Percentiles rank a stretch among this genome's conserved stretches.
Evolutionary conservation across 92 coral and sea anemone genomes (phyloP).

Genomic region (Pocillopora meandrina): DNA sequence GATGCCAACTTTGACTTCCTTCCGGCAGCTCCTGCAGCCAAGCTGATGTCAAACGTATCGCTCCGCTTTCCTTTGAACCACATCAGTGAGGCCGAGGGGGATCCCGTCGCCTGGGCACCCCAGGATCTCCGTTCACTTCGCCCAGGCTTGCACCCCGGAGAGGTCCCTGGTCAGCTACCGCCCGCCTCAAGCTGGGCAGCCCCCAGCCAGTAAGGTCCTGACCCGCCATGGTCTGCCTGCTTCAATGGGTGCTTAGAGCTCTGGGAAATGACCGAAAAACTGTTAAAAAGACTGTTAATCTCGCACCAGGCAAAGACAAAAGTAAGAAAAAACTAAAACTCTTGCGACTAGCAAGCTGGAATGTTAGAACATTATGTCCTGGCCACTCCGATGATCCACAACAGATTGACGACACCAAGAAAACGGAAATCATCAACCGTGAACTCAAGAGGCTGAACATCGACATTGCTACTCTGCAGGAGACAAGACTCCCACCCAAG

Average conservation of each 20-base stretch:
- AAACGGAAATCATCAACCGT: constrained; percentile 33
- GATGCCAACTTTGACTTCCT: no score
- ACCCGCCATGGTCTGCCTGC: no score
- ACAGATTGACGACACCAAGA: constrained; percentile 41
- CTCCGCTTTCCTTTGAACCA: constrained; percentile 44
- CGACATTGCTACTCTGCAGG: constrained; percentile 53
- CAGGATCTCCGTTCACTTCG: constrained; percentile 23
- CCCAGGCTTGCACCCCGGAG: constrained; percentile 52
- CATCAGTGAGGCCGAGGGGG: constrained; percentile 42
- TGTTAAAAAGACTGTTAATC: neutral
- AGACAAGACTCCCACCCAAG: constrained; percentile 46
- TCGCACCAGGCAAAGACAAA: neutral
- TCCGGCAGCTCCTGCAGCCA: constrained; percentile 29
- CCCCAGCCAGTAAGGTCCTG: no score
- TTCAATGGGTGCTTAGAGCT: neutral
- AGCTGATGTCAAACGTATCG: no score
- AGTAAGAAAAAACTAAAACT: constrained; percentile 22
- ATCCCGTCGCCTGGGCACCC: constrained; percentile 39
- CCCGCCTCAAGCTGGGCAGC: no score
- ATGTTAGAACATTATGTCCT: neutral
- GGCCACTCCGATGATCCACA: constrained; percentile 8
- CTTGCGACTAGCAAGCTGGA: constrained; percentile 8
- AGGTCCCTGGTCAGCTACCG: no score
- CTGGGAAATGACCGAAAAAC: no score
- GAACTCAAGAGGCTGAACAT: constrained; percentile 36